Evolutionary conservation across 2,113 vertebrate species (phyloP).

Genomic region (Gasterosteus nipponicus): DNA sequence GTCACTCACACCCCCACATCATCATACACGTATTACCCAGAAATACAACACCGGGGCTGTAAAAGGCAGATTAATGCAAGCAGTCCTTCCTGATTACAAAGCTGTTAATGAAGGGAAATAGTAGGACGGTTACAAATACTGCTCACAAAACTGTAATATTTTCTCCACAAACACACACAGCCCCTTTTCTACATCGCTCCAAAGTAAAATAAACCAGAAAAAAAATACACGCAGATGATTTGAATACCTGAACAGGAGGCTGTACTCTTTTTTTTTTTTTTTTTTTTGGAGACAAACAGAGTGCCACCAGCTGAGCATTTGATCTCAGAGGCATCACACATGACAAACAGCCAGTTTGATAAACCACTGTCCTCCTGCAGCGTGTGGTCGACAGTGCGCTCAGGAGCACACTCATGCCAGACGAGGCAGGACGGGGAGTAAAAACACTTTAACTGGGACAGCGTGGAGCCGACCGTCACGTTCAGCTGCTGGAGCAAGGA

Average conservation of each 20-base stretch:
- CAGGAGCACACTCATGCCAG: constrained; percentile 75
- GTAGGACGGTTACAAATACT: background rate
- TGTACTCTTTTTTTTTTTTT: background rate
- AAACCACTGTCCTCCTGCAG: constrained; percentile 69
- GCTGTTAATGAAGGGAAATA: constrained; percentile 26
- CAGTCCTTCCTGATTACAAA: constrained; percentile 37
- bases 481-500: constrained; percentile 72
- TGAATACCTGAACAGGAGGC: background rate
- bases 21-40: background rate
- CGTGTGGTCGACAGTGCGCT: constrained; percentile 55
- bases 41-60: background rate
- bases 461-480: constrained; percentile 67
- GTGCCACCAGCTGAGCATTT: constrained; percentile 20
- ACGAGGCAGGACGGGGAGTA: constrained; percentile 70
- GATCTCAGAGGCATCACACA: constrained; percentile 21
- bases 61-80: constrained; percentile 31
- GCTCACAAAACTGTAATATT: constrained; percentile 1
- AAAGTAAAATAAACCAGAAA: background rate
- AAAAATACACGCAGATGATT: background rate
- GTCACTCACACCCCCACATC: background rate
- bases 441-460: constrained; percentile 71
- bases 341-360: constrained; percentile 39
- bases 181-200: background rate
- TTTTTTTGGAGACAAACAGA: background rate
- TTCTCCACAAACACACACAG: background rate